Base-by-base conservation (phyloP, 2,797 vertebrate species). In the Chelonia mydas region DNA sequence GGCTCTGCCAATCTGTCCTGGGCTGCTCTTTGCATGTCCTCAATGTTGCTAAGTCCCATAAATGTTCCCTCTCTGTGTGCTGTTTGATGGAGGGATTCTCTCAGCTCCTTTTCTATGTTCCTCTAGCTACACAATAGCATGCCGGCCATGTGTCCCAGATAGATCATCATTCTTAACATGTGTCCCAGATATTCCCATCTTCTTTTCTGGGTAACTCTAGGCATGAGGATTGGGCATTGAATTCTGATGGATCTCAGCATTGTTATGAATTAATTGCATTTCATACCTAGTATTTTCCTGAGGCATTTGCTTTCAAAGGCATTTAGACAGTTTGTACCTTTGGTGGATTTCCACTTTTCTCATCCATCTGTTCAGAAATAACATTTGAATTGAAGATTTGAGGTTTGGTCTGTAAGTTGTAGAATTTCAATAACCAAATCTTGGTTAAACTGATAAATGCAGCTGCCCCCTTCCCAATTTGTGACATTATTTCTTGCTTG, bases 231-330 rank as follows among this genome's bases (percentile, higher is more conserved):
- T 41, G 13, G 49, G 23, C 76, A 41, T 7, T n/a, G 87, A 86
- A 59, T 86, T 86, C 23, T 77, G 74, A 8, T 49, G 27, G 77
- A 47, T 77, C 95, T 87, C 89, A 79, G 89, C 81, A 88, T 72
- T 33, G 49, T 53, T 82, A 81, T 6, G 53, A 80, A 87, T 85
- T 81, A 92, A 65, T 76, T 59, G 21, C 79, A 61, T 47, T 93
- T 76, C 89, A 87, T 79, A 84, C 13, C 59, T 76, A 49, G 28
- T 55, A 31, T 68, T 93, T 93, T 74, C n/a, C 74, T 78, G 84
- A 94, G 51, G 82, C 91, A 90, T 93, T 94, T 86, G 53, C 17
- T 89, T 96, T 81, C 45, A 93, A 89, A 90, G 74, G 25, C 21
- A 84, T 86, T 88, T 84, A 90, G 86, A 27, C 25, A 47, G 25